Evolutionary conservation across 2,888 invertebrate species (phyloP).

Genomic region (Thalpophila matura): DNA sequence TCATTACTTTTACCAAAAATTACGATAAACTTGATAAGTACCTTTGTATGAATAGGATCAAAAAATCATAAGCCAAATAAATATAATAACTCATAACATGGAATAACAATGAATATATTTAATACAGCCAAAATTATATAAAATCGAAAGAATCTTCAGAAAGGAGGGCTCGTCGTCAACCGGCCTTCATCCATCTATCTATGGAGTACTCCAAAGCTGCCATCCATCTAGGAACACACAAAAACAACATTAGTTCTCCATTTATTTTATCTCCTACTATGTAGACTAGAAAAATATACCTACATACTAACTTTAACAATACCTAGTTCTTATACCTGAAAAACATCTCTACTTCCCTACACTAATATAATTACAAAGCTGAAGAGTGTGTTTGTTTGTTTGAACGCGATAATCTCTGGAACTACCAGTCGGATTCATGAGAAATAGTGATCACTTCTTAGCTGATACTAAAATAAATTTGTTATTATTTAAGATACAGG

Average conservation of each 20-base stretch:
- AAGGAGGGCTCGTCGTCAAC: constrained; percentile 86
- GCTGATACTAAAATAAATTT: no score
- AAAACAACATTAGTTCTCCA: not conserved
- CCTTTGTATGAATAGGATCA: constrained; percentile 25
- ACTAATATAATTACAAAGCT: no score
- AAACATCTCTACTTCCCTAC: no score
- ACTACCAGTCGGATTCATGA: no score
- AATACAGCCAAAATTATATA: constrained; percentile 77
- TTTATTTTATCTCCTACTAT: no score
- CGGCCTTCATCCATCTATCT: constrained; percentile 97
- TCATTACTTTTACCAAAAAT: not conserved
- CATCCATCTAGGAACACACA: constrained; percentile 94
- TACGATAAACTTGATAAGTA: not conserved
- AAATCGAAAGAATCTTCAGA: constrained; percentile 80
- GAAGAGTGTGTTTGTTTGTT: no score
- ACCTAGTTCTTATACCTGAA: no score
- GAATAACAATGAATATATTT: constrained; percentile 67
- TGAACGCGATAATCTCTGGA: no score
- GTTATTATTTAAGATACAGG: no score
- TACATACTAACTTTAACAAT: not conserved
- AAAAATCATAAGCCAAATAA: constrained; percentile 53
- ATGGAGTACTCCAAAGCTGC: constrained; percentile 98
- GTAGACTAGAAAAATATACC: no score
- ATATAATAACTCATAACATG: constrained; percentile 62
- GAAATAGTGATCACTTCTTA: no score